Evolutionary conservation across 2,888 invertebrate genomes (phyloP).

Genomic region (Epinotia nisella): DNA sequence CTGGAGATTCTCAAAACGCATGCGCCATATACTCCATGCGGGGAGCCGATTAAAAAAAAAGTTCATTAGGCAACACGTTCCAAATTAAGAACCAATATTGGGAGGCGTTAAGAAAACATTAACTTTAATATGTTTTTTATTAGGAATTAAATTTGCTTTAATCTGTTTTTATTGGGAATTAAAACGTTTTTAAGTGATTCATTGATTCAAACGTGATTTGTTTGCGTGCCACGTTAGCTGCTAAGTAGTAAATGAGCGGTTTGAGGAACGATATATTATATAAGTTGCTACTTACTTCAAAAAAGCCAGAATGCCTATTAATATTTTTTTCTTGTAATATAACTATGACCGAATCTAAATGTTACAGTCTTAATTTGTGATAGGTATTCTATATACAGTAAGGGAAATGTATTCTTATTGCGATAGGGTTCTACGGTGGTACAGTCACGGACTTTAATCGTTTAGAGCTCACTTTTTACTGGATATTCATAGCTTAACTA

Average conservation of each 20-base stretch:
- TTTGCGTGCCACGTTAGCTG: slow-evolving; percentile 12
- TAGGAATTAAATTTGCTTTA: no score
- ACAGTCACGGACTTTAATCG: no score
- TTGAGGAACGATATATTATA: not conserved
- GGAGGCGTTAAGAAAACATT: slow-evolving; percentile 36
- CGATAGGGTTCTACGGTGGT: no score
- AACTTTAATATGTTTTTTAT: slow-evolving; percentile 37
- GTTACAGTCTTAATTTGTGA: no score
- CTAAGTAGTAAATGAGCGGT: slow-evolving; percentile 3
- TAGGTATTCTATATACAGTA: no score
- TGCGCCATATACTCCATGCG: no score
- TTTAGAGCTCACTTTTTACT: no score
- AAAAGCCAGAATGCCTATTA: not conserved
- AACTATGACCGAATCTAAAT: not conserved
- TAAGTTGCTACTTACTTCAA: not conserved
- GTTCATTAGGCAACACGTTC: slow-evolving; percentile 47
- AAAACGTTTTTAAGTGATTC: slow-evolving; percentile 28
- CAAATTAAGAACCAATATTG: slow-evolving; percentile 38
- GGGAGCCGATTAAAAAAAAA: slow-evolving; percentile 36
- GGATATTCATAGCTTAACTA: no score
- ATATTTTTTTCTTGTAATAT: not conserved
- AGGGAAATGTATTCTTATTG: no score
- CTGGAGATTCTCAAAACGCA: no score
- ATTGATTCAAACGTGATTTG: slow-evolving; percentile 22
- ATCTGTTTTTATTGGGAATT: no score